phyloP scores from a whole-genome alignment of 2,888 invertebrate genomes.

The Linhomoeus sp. region DNA sequence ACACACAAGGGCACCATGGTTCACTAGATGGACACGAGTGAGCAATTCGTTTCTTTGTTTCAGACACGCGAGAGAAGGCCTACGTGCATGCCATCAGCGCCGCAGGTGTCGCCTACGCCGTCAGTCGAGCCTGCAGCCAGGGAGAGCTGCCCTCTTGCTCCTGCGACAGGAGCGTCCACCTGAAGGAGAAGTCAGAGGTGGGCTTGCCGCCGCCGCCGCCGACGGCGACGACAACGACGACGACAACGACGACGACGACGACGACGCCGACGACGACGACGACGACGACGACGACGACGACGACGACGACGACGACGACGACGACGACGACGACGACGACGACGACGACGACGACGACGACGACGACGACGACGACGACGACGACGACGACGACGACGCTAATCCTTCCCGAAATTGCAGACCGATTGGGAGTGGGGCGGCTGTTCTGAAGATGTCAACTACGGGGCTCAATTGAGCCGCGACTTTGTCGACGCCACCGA shows the following conservation, averaged over 20 bases:
- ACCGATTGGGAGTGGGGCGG: conserved; percentile 18
- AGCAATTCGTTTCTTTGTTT: too few relatives aligned
- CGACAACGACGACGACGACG: too few relatives aligned
- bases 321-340: background rate
- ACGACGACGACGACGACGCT: too few relatives aligned
- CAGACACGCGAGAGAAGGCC: conserved; percentile 30
- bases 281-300: too few relatives aligned
- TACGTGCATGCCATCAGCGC: conserved; percentile 31
- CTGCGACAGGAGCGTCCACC: conserved; percentile 25
- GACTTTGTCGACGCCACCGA: conserved; percentile 17
- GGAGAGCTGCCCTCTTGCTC: conserved; percentile 28
- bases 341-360: too few relatives aligned
- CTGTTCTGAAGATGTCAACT: conserved; percentile 16
- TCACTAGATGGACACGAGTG: too few relatives aligned
- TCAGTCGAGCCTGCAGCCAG: conserved; percentile 28
- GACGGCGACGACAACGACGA: too few relatives aligned
- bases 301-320: background rate
- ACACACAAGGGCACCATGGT: too few relatives aligned
- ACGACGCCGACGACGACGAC: too few relatives aligned
- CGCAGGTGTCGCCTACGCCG: conserved; percentile 30
- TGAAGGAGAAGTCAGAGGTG: background rate
- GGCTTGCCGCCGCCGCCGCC: too few relatives aligned
- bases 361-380: too few relatives aligned
- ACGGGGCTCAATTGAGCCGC: conserved; percentile 11
- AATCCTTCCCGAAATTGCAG: background rate